These are phyloP conservation scores for Chrysoperla carnea DNA, from an alignment of 1,140 invertebrate genomes.

Conservation along the genomic window DNA sequence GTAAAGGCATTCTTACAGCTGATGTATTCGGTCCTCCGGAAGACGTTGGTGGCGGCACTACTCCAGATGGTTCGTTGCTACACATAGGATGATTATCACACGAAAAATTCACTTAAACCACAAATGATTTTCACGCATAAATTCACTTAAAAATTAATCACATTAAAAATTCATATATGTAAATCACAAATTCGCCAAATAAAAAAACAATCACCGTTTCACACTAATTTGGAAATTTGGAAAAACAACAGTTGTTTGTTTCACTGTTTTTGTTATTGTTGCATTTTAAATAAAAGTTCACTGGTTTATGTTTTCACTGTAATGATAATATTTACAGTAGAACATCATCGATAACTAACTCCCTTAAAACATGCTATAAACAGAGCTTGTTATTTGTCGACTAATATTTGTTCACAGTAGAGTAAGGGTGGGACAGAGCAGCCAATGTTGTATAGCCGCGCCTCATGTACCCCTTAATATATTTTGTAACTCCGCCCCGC, in stretches of 20 bases:
- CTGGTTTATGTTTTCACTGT: too few species aligned
- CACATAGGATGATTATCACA: slow-evolving; percentile 17
- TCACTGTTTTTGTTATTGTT: too few species aligned
- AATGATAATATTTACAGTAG: too few species aligned
- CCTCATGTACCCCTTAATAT: slow-evolving; percentile 1
- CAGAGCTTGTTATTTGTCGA: slow-evolving; percentile 22
- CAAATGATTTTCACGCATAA: background rate
- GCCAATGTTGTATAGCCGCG: slow-evolving; percentile 13
- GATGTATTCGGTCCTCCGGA: slow-evolving; percentile 9
- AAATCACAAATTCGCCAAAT: background rate
- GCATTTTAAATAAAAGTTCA: too few species aligned
- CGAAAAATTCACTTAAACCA: background rate
- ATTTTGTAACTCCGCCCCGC: slow-evolving; percentile 15
- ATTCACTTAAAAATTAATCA: background rate
- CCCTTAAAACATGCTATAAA: slow-evolving; percentile 24
- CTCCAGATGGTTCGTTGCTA: slow-evolving; percentile 19
- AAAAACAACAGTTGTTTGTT: slow-evolving; percentile 15
- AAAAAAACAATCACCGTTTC: slow-evolving; percentile 3
- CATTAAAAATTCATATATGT: background rate
- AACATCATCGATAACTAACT: background rate
- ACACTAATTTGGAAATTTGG: slow-evolving; percentile 12
- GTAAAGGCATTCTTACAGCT: slow-evolving; percentile 17
- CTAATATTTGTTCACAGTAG: slow-evolving; percentile 25
- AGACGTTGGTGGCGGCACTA: slow-evolving; percentile 5
- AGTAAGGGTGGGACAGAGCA: slow-evolving; percentile 10